phyloP scores from a whole-genome alignment of 2,888 invertebrate genomes.

The Amiota mariae region DNA sequence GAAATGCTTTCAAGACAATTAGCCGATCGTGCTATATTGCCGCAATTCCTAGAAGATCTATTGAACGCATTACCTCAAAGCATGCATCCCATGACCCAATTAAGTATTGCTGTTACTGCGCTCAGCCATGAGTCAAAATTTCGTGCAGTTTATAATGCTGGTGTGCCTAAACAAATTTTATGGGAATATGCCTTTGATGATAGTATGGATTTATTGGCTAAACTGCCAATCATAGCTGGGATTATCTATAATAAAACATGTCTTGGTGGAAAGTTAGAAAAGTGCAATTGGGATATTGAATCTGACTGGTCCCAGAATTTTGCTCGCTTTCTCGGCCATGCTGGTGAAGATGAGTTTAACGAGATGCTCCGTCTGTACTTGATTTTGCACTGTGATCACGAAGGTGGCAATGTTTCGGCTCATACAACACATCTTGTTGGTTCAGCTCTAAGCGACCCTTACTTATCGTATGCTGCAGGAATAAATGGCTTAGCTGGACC shows the following conservation, averaged over 20 bases:
- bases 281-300: not conserved
- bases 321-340: constrained; percentile 76
- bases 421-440: constrained; percentile 87
- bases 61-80: constrained; percentile 57
- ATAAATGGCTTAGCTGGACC: constrained; percentile 88
- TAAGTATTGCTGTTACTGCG: constrained; percentile 83
- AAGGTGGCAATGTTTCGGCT: constrained; percentile 88
- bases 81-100: constrained; percentile 87
- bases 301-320: constrained; percentile 75
- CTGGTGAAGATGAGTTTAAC: constrained; percentile 70
- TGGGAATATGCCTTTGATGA: constrained; percentile 86
- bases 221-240: constrained; percentile 85
- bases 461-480: constrained; percentile 84
- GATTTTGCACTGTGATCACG: constrained; percentile 85
- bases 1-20: constrained; percentile 80
- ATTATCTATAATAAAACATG: constrained; percentile 72
- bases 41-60: constrained; percentile 78
- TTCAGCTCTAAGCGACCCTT: constrained; percentile 86
- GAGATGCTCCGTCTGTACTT: constrained; percentile 78
- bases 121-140: constrained; percentile 85
- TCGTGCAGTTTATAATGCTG: constrained; percentile 78
- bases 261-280: constrained; percentile 59
- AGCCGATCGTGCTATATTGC: constrained; percentile 79
- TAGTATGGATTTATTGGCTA: constrained; percentile 87
- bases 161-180: constrained; percentile 79